phyloP scores from a whole-genome alignment of 2,888 invertebrate genomes.

The Lasioglossum lativentre region DNA sequence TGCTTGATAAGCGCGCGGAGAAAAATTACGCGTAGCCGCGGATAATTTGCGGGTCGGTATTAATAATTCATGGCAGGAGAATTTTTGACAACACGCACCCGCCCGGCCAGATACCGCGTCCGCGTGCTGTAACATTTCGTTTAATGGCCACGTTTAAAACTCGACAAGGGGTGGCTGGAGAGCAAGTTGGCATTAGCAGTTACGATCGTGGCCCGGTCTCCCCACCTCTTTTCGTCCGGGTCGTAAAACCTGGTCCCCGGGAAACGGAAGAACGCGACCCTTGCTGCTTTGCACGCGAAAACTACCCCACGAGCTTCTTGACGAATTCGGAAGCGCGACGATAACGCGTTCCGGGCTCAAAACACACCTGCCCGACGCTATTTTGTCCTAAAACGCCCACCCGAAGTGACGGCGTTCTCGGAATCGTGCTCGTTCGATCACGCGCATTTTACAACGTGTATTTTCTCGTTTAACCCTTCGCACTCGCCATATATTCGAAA shows the following conservation, averaged over 20 bases:
- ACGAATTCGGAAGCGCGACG: constrained; percentile 30
- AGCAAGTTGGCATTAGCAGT: constrained; percentile 53
- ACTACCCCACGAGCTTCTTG: constrained; percentile 32
- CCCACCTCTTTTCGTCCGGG: constrained; percentile 50
- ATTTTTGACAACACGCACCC: constrained; percentile 45
- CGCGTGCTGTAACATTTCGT: constrained; percentile 55
- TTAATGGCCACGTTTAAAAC: constrained; percentile 65
- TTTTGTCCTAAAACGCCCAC: background rate
- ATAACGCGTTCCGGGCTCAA: constrained; percentile 4
- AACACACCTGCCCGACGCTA: constrained; percentile 1
- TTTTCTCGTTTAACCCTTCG: background rate
- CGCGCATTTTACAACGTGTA: background rate
- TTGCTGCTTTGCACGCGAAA: constrained; percentile 21
- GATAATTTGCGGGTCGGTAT: constrained; percentile 43
- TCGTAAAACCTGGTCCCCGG: constrained; percentile 63
- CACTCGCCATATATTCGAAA: background rate
- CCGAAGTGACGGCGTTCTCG: background rate
- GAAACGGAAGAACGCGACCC: constrained; percentile 29
- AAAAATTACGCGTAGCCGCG: constrained; percentile 27
- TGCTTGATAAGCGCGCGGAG: background rate
- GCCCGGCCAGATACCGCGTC: constrained; percentile 20
- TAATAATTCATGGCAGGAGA: constrained; percentile 56
- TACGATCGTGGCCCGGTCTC: constrained; percentile 61
- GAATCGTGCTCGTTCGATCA: constrained; percentile 6
- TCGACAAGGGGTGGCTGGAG: constrained; percentile 47